Base-by-base conservation (phyloP, 2,888 invertebrate genomes). In the Willowsia nigromaculata region DNA sequence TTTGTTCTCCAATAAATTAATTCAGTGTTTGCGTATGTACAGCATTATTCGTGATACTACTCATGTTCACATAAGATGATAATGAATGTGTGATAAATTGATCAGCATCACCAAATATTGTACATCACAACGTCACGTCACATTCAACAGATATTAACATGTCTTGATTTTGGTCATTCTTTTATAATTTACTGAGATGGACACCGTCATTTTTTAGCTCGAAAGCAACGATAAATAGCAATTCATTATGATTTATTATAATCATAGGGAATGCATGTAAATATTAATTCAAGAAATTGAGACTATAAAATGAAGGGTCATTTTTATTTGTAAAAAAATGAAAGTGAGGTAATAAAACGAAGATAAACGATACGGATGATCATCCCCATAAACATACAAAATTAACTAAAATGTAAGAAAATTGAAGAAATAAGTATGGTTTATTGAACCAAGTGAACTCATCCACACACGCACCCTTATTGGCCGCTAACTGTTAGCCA, bases 341-440 rank as follows among this genome's bases (percentile, higher is more conserved):
- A 78, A 78, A 78, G 78, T 78, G 78, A 56, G 15, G 78, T 78
- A 71, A 47, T 71, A 59, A 59, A 25, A 11, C 22, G 4, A 71
- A 22, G 43, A 11, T 43, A 33, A 15, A 37, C 68, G 33, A 71
- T 43, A 43, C 71, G 43, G 71, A 40, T 71, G 71, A 47, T 47
- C 74, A 27, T 47, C 47, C 15, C 18, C 3, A n/a, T 50, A 47
- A 6, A 15, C 47, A 47, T n/a, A 1, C 18, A 71, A 40, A 71
- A 74, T 53, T 53, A 1, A 53, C 18, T 53, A 53, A 53, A 53
- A 50, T 50, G n/a, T 40, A 43, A 22, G 11, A 43, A 43, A 11
- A 25, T 43, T 25, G 33, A 43, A 71, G n/a, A 40, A 68, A n/a
- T 53, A n/a, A 18, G 11, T 43, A 6, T 43, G 13, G 43, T 13